Conservation (phyloP, 2,888 invertebrate species). For the Andrena bicolor region DNA sequence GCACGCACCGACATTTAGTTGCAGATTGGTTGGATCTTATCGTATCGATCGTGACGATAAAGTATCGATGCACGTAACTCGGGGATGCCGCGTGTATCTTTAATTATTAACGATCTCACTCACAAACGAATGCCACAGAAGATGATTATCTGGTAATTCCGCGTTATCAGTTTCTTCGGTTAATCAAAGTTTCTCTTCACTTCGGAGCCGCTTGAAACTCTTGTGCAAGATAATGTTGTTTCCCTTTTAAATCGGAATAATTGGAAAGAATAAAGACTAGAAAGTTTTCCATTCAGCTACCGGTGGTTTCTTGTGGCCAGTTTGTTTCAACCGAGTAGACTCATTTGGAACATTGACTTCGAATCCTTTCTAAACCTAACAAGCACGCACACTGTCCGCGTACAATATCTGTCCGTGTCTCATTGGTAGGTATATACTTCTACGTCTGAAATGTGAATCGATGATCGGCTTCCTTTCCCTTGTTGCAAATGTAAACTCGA, state of each 20-base stretch:
- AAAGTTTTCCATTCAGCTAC: slow-evolving; percentile 4
- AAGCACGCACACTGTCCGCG: too few relatives aligned
- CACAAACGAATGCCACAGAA: background rate
- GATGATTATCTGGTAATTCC: background rate
- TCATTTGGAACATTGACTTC: slow-evolving; percentile 23
- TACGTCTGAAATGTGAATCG: background rate
- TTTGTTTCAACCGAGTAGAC: slow-evolving; percentile 1
- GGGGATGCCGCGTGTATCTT: background rate
- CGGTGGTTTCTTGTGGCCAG: background rate
- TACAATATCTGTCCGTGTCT: background rate
- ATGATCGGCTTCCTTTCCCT: background rate
- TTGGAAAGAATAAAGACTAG: background rate
- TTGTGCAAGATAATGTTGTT: background rate
- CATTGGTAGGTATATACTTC: background rate
- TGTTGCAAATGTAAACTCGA: background rate
- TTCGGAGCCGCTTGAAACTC: background rate
- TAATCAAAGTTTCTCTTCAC: background rate
- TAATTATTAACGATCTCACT: background rate
- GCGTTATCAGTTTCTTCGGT: background rate
- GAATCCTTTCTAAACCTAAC: slow-evolving; percentile 27
- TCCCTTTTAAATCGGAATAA: background rate
- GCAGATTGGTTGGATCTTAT: slow-evolving; percentile 7
- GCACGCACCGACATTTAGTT: background rate
- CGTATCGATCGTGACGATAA: background rate
- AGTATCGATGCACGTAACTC: background rate